Conservation (phyloP, 2,113 vertebrate genomes). For the Bothrops jararaca region DNA sequence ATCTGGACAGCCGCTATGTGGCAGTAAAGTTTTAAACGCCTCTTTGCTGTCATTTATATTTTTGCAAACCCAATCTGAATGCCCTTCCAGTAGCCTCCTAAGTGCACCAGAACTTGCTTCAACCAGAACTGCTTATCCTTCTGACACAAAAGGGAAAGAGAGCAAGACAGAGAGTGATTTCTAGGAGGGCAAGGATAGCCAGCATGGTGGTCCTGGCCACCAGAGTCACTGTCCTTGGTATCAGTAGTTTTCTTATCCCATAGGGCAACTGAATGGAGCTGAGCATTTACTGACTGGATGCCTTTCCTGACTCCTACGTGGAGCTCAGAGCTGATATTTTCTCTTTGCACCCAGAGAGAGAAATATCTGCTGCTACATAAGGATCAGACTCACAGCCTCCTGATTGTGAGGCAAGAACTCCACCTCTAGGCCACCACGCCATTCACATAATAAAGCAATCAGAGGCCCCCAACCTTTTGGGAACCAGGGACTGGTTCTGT, state of each 20-base stretch:
- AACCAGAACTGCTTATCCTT: neutral
- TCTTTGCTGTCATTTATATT: neutral
- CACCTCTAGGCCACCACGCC: no score
- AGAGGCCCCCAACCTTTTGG: no score
- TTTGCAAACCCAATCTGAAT: neutral
- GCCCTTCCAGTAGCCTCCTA: neutral
- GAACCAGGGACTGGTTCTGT: no score
- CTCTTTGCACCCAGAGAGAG: no score
- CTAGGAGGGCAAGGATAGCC: neutral
- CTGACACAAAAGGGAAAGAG: neutral
- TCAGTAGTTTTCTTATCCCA: neutral
- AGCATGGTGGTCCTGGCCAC: neutral
- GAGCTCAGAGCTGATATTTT: no score
- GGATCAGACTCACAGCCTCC: no score
- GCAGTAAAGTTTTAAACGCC: neutral
- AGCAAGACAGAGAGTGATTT: neutral
- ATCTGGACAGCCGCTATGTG: neutral
- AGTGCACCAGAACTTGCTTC: neutral
- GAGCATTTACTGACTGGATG: no score
- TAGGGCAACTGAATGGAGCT: neutral
- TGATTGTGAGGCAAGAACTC: no score
- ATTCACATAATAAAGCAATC: no score
- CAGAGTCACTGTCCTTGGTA: neutral
- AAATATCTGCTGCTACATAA: no score
- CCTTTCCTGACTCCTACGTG: no score